A percentile compares a stretch with the other conserved stretches of the same genome.
Evolutionary conservation across 2,888 invertebrate genomes (phyloP).

Genomic region (Synergus japonicus): DNA sequence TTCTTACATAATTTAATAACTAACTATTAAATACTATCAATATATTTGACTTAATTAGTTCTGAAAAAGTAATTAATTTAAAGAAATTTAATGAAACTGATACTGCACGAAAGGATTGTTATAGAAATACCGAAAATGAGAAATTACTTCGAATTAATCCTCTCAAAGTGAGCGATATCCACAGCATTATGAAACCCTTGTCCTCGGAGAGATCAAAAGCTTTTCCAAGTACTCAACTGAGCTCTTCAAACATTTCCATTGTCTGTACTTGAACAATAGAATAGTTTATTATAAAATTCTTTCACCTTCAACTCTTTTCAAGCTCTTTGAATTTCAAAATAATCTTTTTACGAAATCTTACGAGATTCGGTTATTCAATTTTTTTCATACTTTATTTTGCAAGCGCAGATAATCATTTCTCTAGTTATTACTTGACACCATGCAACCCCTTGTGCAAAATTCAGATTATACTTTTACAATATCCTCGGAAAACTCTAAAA

Average conservation of each 20-base stretch:
- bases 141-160: constrained; percentile 6
- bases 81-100: background rate
- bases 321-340: constrained; percentile 18
- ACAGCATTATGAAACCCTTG: constrained; percentile 6
- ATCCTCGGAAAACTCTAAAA: too few species aligned
- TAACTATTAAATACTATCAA: too few species aligned
- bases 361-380: background rate
- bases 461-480: too few species aligned
- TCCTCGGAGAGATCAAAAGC: constrained; percentile 31
- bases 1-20: too few species aligned
- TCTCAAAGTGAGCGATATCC: constrained; percentile 3
- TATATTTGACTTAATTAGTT: too few species aligned
- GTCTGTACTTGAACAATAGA: background rate
- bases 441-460: too few species aligned
- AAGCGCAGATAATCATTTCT: too few species aligned
- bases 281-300: constrained; percentile 22
- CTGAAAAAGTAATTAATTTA: background rate
- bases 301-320: background rate
- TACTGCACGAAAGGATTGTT: background rate
- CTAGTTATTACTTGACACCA: too few species aligned
- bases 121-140: background rate
- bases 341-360: background rate
- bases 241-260: constrained; percentile 23
- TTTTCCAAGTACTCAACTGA: background rate
- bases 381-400: too few species aligned